Base-by-base conservation (phyloP, 2,888 invertebrate genomes). In the Campaea margaritaria region DNA sequence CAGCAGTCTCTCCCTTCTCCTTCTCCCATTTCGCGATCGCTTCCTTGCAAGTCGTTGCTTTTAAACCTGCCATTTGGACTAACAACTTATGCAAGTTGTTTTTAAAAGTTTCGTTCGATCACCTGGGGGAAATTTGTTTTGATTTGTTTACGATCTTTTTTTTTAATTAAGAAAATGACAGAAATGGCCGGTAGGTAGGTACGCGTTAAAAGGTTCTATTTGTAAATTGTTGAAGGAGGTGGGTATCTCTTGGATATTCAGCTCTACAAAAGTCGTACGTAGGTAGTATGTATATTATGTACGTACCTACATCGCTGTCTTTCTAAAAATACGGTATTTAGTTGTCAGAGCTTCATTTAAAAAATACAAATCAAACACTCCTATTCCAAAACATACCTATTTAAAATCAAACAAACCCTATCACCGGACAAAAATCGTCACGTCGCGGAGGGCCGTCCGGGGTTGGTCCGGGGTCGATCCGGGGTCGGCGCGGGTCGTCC, bases 21-120 rank as follows among this genome's bases (percentile, higher is more conserved):
- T 97, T 97, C 83, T 98, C 97, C 97, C 97, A 98, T 76, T 93
- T 94, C 69, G 95, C 95, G 53, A 98, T 93, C 0, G 98, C 98
- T 75, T 97, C 97, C 85, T 96, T 96, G 62, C 96, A 95, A 2
- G 95, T 93, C 12, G 96, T 95, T 2, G 96, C 87, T 86, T 95
- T 96, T 16, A 81, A 57, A 8, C 82, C 83, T 81, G 66, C 62
- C 67, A 68, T 66, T 50, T 44, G 7, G 4, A 31, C 7, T 9
- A 9, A 31, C 8, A 31, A 31, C 7, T 31, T 31, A 10, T 31
- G 1, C 31, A 21, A 21, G 31, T 31, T 7, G 8, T 31, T 34
- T 4, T 5, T 7, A 31, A 12, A 21, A 21, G 5, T 21, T 21
- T 21, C 5, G 5, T 21, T 21, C 5, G 21, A 3, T 21, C 21